phyloP scores from a whole-genome alignment of 2,113 vertebrate species.

The Salvator merianae region DNA sequence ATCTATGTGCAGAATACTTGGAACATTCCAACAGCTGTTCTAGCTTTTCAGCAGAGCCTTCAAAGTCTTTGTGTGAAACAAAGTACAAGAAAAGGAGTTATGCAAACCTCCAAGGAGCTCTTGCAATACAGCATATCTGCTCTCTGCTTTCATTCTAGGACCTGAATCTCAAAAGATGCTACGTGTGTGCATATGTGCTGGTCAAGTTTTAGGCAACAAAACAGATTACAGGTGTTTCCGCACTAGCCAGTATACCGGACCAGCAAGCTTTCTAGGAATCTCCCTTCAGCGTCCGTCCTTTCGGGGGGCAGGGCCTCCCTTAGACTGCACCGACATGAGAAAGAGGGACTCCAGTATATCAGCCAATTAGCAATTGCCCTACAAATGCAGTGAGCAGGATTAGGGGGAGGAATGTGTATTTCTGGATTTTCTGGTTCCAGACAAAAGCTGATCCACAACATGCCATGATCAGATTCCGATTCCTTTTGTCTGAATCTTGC shows the following conservation, averaged over 20 bases:
- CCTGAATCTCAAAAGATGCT: not conserved
- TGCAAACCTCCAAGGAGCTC: not conserved
- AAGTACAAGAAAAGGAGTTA: too few species aligned
- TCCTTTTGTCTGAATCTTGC: not conserved
- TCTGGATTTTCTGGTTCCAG: not conserved
- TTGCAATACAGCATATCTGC: not conserved
- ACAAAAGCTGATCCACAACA: not conserved
- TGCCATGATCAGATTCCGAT: not conserved
- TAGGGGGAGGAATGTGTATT: not conserved
- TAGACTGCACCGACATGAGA: too few species aligned
- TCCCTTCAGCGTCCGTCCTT: too few species aligned
- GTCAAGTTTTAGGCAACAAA: not conserved
- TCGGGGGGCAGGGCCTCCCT: too few species aligned
- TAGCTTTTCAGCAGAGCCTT: too few species aligned
- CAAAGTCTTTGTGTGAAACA: too few species aligned
- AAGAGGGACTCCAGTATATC: too few species aligned
- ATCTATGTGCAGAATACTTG: too few species aligned
- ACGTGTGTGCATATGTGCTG: not conserved
- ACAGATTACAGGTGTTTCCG: not conserved
- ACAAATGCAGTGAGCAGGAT: not conserved
- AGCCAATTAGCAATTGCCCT: too few species aligned
- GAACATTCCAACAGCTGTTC: too few species aligned
- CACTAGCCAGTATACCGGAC: too few species aligned
- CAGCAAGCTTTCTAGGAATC: too few species aligned
- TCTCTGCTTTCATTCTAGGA: not conserved